These are phyloP conservation scores for Pampus argenteus DNA, from an alignment of 2,797 vertebrate genomes.

Conservation along the genomic window DNA sequence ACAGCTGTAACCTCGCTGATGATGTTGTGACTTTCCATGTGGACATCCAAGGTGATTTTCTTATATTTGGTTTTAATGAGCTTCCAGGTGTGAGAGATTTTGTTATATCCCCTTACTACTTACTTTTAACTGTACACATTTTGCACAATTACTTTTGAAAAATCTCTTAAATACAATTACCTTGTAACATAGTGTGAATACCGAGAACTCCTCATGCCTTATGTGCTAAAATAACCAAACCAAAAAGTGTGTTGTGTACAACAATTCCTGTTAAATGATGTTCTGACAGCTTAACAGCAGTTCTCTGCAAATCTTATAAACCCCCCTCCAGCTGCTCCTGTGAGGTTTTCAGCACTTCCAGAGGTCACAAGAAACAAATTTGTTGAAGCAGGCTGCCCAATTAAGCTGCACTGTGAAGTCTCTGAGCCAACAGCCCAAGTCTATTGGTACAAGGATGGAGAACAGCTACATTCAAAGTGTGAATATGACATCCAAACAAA, in stretches of 20 bases:
- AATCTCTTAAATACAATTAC: not conserved
- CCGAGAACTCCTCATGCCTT: not conserved
- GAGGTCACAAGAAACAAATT: conserved; percentile 81
- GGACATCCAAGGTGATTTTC: conserved; percentile 83
- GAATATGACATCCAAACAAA: conserved; percentile 84
- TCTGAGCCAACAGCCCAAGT: conserved; percentile 84
- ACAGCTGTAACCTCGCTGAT: conserved; percentile 80
- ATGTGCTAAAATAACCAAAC: conserved; percentile 16
- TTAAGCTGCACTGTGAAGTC: conserved; percentile 90
- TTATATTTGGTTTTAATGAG: conserved; percentile 33
- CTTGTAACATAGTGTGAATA: conserved; percentile 9
- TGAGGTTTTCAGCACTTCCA: conserved; percentile 81
- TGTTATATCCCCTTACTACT: not conserved
- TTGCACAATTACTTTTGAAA: conserved; percentile 2
- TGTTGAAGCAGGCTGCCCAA: conserved; percentile 81
- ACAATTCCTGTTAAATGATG: conserved; percentile 26
- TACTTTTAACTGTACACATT: not conserved
- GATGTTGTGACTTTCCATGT: conserved; percentile 82
- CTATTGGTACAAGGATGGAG: conserved; percentile 91
- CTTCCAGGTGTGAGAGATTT: conserved; percentile 20
- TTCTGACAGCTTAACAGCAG: conserved; percentile 50
- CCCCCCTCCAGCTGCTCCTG: conserved; percentile 73
- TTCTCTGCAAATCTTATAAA: conserved; percentile 60
- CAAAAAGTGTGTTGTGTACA: conserved; percentile 18
- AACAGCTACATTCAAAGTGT: conserved; percentile 78